A percentile compares a stretch with the other conserved stretches of the same genome.
These are phyloP conservation scores for Morbakka virulenta DNA, from an alignment of 30 jellyfish, hydroid and myxozoan species.

Conservation along the genomic window DNA sequence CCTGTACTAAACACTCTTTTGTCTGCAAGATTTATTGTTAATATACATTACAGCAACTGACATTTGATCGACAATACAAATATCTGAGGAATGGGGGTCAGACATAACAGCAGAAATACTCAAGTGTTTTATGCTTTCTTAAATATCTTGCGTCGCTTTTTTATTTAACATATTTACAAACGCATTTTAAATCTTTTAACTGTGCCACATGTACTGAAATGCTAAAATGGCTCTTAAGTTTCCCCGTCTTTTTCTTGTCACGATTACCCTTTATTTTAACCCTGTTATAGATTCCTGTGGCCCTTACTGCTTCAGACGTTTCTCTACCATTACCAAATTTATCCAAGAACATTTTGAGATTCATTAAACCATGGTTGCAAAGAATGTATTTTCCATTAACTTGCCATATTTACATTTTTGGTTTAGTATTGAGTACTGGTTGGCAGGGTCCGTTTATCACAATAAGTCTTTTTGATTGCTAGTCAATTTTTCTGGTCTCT, in stretches of 20 bases:
- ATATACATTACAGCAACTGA: not conserved
- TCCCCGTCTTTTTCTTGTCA: not conserved
- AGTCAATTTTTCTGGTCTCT: not conserved
- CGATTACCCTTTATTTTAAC: not conserved
- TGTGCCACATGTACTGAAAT: not conserved
- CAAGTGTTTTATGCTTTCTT: not conserved
- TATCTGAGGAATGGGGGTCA: not conserved
- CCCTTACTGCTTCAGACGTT: not conserved
- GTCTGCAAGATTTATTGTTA: not conserved
- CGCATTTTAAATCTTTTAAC: not conserved
- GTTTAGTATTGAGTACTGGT: not conserved
- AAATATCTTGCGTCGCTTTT: not conserved
- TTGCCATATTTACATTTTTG: not conserved
- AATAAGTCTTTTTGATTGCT: not conserved
- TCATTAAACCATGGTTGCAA: not conserved
- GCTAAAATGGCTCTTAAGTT: not conserved
- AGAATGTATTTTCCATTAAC: not conserved
- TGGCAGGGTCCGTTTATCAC: not conserved
- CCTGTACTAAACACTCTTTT: not conserved
- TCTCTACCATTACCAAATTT: not conserved
- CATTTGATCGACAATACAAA: not conserved
- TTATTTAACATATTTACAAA: not conserved
- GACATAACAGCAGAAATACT: not conserved
- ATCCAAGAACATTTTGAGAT: not conserved
- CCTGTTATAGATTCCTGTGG: not conserved